These are phyloP conservation scores for Nysson spinosus DNA, from an alignment of 2,888 invertebrate species.

Conservation along the genomic window DNA sequence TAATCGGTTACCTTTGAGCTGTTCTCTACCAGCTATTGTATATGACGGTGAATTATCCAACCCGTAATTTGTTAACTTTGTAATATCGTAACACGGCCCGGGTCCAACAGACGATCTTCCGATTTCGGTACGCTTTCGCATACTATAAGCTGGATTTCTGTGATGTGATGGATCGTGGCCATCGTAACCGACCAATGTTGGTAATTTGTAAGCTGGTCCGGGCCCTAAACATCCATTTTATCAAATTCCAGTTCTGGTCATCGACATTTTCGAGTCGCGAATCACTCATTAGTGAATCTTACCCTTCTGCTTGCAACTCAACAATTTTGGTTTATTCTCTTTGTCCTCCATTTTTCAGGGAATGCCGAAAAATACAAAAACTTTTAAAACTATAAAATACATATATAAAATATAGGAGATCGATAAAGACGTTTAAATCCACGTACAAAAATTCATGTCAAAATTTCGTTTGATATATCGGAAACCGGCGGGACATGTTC, in stretches of 20 bases:
- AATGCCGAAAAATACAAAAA: background rate
- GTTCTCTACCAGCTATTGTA: conserved; percentile 77
- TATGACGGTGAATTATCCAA: conserved; percentile 79
- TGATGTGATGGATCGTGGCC: conserved; percentile 82
- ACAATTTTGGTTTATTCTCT: conserved; percentile 41
- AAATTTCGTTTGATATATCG: too few species aligned
- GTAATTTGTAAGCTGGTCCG: conserved; percentile 83
- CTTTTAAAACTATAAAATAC: conserved; percentile 5
- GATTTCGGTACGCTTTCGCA: conserved; percentile 71
- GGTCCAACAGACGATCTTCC: conserved; percentile 72
- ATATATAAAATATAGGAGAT: conserved; percentile 6
- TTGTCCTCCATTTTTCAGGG: conserved; percentile 37
- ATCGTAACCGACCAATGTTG: conserved; percentile 81
- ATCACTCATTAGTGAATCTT: conserved; percentile 8
- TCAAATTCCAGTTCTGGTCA: background rate
- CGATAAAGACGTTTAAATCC: conserved; percentile 1
- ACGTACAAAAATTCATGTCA: too few species aligned
- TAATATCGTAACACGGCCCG: conserved; percentile 78
- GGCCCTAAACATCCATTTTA: conserved; percentile 79
- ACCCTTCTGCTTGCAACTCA: conserved; percentile 56
- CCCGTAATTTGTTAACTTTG: conserved; percentile 78
- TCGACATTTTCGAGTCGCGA: background rate
- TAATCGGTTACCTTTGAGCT: conserved; percentile 46
- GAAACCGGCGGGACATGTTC: too few species aligned
- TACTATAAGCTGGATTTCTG: conserved; percentile 83